Conservation (phyloP, 2,888 invertebrate genomes). For the Pseudococcus viburni region DNA sequence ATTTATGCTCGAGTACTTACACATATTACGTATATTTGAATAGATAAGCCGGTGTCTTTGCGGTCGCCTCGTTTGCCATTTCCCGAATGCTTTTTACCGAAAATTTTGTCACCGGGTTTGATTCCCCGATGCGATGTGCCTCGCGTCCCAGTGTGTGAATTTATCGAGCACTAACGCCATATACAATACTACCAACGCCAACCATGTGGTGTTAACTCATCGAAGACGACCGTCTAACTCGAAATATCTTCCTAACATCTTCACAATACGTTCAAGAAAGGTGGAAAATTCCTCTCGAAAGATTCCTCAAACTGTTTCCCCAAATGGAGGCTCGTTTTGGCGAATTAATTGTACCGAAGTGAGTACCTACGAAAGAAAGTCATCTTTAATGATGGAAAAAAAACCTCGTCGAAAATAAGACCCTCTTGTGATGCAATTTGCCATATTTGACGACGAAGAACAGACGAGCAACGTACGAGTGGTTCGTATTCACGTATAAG, state of each 20-base stretch:
- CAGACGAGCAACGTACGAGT: slow-evolving; percentile 1
- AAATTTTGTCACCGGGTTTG: slow-evolving; percentile 15
- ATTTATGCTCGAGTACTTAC: slow-evolving; percentile 4
- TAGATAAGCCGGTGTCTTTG: slow-evolving; percentile 8
- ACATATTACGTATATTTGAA: slow-evolving; percentile 40
- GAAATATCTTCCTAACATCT: background rate
- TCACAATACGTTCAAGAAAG: background rate
- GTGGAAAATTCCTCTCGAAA: background rate
- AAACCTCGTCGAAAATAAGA: background rate
- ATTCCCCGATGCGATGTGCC: background rate
- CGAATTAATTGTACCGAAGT: background rate
- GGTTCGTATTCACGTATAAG: background rate
- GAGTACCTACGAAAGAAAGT: background rate
- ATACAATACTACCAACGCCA: background rate
- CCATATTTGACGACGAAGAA: background rate
- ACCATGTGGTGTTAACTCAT: no score
- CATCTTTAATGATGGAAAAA: slow-evolving; percentile 9
- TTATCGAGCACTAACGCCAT: slow-evolving; percentile 4
- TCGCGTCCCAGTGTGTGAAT: background rate
- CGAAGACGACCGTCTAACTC: background rate
- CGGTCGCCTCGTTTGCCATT: background rate
- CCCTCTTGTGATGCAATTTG: background rate
- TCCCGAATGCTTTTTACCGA: background rate
- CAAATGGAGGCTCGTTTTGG: background rate
- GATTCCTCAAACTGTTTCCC: background rate